Base-by-base conservation (phyloP, 2,888 invertebrate species). In the Entomobrya proxima region DNA sequence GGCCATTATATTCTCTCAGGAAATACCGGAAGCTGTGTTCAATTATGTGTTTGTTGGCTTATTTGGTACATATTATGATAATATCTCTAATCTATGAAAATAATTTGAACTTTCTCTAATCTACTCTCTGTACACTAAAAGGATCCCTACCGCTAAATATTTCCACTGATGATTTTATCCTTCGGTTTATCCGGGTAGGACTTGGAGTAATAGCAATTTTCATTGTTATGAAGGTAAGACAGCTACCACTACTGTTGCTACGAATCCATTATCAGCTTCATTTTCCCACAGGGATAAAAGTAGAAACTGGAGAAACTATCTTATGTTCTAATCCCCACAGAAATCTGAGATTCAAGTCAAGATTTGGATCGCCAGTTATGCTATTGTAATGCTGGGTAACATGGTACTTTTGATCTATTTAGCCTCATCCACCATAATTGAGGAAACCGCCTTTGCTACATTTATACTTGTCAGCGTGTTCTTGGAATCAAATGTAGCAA, bases 11-110 rank as follows among this genome's bases (percentile, higher is more conserved):
- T 35, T 81, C 15, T 40, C 72, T 0, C 72, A 81, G 35, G 80
- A 81, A 44, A 2, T 81, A 9, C 80, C 80, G 5, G 80, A 81
- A 35, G 4, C 58, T 15, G 9, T 44, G 2, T 81, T 58, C 35
- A 52, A 40, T 18, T 40, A 30, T 30, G 37, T 81, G 24, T 81
- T 72, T 35, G 30, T 81, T 18, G 80, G 80, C 18, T 24, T 52
- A 2, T 52, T 81, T 44, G 80, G 72, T 81, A 67, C 24, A 24
- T 32, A 32, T 24, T 2, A 24, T 32, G 21, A 55, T 55, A 21
- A 52, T 11, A n/a, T n/a, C n/a, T n/a, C n/a, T n/a, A 52, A 52
- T 52, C 5, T n/a, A 5, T 11, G n/a, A 5, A n/a, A n/a, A 6
- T 7, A 52, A 18, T 11, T 52, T 52, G 52, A 5, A 15, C 4